These are phyloP conservation scores for Calliopsis andreniformis DNA, from an alignment of 1,140 invertebrate genomes.

Conservation along the genomic window DNA sequence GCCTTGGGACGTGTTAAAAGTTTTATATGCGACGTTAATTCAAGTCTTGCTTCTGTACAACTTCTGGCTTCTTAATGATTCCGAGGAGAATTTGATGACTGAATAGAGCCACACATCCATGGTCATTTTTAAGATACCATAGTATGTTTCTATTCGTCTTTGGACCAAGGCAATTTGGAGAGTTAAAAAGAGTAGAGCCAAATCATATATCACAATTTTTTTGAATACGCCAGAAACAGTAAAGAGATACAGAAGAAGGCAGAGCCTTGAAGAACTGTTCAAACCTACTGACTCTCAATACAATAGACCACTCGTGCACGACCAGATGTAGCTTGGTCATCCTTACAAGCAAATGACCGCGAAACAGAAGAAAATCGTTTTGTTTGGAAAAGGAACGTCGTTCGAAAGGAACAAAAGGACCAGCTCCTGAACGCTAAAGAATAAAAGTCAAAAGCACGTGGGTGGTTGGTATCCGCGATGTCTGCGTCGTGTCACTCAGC, in stretches of 20 bases:
- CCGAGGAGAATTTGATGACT: constrained; percentile 14
- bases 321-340: too few relatives aligned
- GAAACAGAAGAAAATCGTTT: background rate
- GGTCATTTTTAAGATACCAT: background rate
- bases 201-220: too few relatives aligned
- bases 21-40: constrained; percentile 59
- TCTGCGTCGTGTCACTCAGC: constrained; percentile 74
- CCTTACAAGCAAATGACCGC: background rate
- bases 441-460: constrained; percentile 45
- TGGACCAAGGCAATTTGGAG: too few relatives aligned
- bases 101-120: background rate
- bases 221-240: too few relatives aligned
- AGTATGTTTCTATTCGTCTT: too few relatives aligned
- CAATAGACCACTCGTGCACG: too few relatives aligned
- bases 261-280: too few relatives aligned
- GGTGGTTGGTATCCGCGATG: constrained; percentile 62
- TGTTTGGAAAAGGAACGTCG: background rate
- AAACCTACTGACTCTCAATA: too few relatives aligned
- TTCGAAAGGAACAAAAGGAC: background rate
- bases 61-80: constrained; percentile 40
- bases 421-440: background rate
- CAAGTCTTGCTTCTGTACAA: constrained; percentile 31
- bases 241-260: too few relatives aligned
- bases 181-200: too few relatives aligned
- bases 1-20: constrained; percentile 71